A percentile compares a stretch with the other conserved stretches of the same genome.
Evolutionary conservation across 2,888 invertebrate species (phyloP).

Genomic region (Monopis laevigella): DNA sequence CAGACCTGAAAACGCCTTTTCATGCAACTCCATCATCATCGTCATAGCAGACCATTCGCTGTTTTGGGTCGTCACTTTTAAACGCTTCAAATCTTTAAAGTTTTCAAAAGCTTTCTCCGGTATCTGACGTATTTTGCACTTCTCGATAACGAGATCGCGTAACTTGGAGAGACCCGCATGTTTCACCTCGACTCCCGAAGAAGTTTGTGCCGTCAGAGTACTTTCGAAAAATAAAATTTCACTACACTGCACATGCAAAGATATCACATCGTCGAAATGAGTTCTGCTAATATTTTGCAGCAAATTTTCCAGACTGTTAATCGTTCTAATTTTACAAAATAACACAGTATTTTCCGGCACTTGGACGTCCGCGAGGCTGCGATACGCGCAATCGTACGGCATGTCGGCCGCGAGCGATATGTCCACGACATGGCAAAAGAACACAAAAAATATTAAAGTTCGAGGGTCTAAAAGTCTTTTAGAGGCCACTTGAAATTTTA

Average conservation of each 20-base stretch:
- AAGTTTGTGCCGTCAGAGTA: slow-evolving; percentile 64
- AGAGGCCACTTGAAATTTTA: slow-evolving; percentile 42
- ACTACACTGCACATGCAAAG: slow-evolving; percentile 76
- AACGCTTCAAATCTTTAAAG: slow-evolving; percentile 72
- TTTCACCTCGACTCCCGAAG: slow-evolving; percentile 36
- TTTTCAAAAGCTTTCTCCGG: slow-evolving; percentile 75
- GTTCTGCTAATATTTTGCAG: slow-evolving; percentile 74
- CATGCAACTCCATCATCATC: slow-evolving; percentile 76
- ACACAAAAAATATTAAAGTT: slow-evolving; percentile 64
- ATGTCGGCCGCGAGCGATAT: slow-evolving; percentile 50
- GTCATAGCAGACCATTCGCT: slow-evolving; percentile 83
- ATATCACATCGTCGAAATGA: slow-evolving; percentile 72
- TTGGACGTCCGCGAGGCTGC: slow-evolving; percentile 62
- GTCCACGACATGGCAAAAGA: slow-evolving; percentile 52
- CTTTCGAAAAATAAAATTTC: slow-evolving; percentile 80
- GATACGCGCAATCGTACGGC: slow-evolving; percentile 79
- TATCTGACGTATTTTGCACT: slow-evolving; percentile 80
- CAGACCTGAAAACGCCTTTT: slow-evolving; percentile 74
- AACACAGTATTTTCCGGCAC: slow-evolving; percentile 66
- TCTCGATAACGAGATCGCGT: slow-evolving; percentile 75
- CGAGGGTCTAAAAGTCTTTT: slow-evolving; percentile 47
- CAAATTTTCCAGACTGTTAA: slow-evolving; percentile 74
- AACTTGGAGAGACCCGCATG: slow-evolving; percentile 70
- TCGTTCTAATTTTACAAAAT: slow-evolving; percentile 76
- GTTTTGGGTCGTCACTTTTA: slow-evolving; percentile 78